These are phyloP conservation scores for Melanaphis sacchari DNA, from an alignment of 1,140 invertebrate genomes.

Conservation along the genomic window DNA sequence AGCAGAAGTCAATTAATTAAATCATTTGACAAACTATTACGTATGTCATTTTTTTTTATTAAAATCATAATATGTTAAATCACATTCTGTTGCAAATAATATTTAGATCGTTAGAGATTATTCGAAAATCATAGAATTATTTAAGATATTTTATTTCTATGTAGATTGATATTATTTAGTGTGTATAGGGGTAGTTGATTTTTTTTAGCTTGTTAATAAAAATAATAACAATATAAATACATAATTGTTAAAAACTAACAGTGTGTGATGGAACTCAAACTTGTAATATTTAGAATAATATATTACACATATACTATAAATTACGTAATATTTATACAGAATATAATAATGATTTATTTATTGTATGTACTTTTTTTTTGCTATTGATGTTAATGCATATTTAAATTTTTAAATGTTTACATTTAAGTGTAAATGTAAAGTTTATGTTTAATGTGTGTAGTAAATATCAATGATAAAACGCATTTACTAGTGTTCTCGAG, in stretches of 20 bases:
- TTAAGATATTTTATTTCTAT: not conserved
- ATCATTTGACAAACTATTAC: not conserved
- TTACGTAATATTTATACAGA: too few relatives aligned
- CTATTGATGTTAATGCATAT: too few relatives aligned
- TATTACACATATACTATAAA: too few relatives aligned
- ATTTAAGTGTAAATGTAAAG: not conserved
- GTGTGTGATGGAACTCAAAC: too few relatives aligned
- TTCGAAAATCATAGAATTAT: not conserved
- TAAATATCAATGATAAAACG: not conserved
- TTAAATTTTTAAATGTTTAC: too few relatives aligned
- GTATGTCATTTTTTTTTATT: not conserved
- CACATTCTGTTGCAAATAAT: not conserved
- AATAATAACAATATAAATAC: too few relatives aligned
- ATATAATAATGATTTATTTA: too few relatives aligned
- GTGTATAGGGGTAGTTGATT: too few relatives aligned
- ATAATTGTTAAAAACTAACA: too few relatives aligned
- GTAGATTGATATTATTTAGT: not conserved
- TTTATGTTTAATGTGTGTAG: not conserved
- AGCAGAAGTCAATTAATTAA: not conserved
- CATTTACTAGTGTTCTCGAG: not conserved
- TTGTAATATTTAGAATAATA: too few relatives aligned
- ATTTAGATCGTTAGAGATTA: not conserved
- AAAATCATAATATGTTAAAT: not conserved
- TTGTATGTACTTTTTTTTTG: too few relatives aligned
- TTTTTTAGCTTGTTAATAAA: too few relatives aligned